A percentile compares a stretch with the other conserved stretches of the same genome.
These are phyloP conservation scores for Acanthosepion lycidas DNA, from an alignment of 2,888 invertebrate genomes.

Conservation along the genomic window DNA sequence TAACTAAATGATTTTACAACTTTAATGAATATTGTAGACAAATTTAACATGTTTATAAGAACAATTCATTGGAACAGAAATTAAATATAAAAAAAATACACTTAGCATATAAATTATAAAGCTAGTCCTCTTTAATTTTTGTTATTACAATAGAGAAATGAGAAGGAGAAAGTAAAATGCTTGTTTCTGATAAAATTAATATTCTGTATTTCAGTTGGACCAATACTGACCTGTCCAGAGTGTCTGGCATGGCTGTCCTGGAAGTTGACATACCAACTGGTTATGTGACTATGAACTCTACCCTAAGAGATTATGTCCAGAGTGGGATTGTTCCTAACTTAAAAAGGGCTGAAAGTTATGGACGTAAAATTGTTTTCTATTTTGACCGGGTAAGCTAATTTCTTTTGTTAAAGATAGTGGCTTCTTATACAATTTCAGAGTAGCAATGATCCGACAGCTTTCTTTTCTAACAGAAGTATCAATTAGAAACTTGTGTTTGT, in stretches of 20 bases:
- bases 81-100: background rate
- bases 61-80: background rate
- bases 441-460: too few species aligned
- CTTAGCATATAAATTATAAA: background rate
- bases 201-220: conserved; percentile 69
- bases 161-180: background rate
- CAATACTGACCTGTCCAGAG: conserved; percentile 61
- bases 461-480: background rate
- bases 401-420: background rate
- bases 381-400: conserved; percentile 88
- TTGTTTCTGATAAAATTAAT: too few species aligned
- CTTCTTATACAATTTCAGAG: too few species aligned
- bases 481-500: too few species aligned
- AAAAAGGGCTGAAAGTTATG: conserved; percentile 87
- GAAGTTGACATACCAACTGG: conserved; percentile 73
- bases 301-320: conserved; percentile 87
- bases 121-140: background rate
- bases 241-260: conserved; percentile 71
- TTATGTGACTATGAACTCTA: conserved; percentile 80
- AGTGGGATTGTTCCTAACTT: conserved; percentile 86
- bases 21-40: background rate
- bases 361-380: conserved; percentile 90
- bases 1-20: background rate
- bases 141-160: background rate
- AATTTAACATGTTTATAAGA: background rate